Conservation (phyloP, 2,888 invertebrate genomes). For the Lathronympha strigana region DNA sequence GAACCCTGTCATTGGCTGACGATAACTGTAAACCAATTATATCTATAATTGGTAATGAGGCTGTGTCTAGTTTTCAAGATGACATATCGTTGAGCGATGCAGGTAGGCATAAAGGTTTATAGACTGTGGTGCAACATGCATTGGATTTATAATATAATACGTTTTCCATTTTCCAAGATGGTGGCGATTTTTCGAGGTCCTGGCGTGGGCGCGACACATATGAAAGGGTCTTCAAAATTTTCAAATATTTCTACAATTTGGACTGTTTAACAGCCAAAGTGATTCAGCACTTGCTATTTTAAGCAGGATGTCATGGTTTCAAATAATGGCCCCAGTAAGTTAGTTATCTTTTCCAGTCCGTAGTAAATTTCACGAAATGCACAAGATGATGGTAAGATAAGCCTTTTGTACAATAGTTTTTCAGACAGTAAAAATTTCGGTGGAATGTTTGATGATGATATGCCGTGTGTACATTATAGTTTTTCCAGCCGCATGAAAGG, state of each 20-base stretch:
- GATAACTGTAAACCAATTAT: constrained; percentile 35
- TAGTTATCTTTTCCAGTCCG: too few species aligned
- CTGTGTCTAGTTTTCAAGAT: constrained; percentile 25
- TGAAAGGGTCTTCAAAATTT: too few species aligned
- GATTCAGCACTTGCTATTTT: too few species aligned
- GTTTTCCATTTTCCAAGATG: constrained; percentile 4
- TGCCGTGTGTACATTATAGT: neutral
- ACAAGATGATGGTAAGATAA: too few species aligned
- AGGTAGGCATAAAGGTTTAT: constrained; percentile 9
- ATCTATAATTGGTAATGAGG: constrained; percentile 26
- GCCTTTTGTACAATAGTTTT: too few species aligned
- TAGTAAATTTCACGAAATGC: too few species aligned
- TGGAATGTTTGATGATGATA: neutral
- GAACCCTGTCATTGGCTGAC: constrained; percentile 19
- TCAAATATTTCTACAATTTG: too few species aligned
- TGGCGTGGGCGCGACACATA: too few species aligned
- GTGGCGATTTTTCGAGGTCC: neutral
- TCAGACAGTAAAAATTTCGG: neutral
- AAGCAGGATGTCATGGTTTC: too few species aligned
- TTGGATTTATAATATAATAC: neutral
- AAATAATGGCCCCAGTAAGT: too few species aligned
- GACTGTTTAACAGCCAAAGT: too few species aligned
- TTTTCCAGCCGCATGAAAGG: constrained; percentile 41
- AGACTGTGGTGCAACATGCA: neutral
- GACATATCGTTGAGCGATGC: constrained; percentile 13